These are phyloP conservation scores for Malaclemys terrapin DNA, from an alignment of 2,113 vertebrate genomes.

Conservation along the genomic window DNA sequence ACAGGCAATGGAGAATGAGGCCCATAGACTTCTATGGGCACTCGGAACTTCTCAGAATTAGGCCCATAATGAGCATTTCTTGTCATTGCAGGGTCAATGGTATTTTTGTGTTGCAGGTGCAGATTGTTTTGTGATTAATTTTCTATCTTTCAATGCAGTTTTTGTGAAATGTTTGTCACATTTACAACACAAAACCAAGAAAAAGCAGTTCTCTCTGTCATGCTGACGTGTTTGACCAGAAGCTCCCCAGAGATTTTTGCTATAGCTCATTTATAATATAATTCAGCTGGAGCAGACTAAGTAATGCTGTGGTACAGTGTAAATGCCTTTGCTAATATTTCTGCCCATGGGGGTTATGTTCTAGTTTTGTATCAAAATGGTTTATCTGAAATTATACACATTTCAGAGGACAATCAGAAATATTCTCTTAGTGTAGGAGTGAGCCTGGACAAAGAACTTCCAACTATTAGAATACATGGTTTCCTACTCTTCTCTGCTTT, in stretches of 20 bases:
- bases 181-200: not conserved
- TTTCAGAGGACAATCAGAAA: constrained; percentile 60
- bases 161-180: not conserved
- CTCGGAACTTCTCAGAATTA: not conserved
- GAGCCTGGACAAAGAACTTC: constrained; percentile 61
- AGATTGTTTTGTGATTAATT: not conserved
- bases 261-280: constrained; percentile 68
- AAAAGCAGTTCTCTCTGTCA: constrained; percentile 14
- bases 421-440: constrained; percentile 41
- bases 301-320: constrained; percentile 62
- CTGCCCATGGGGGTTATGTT: not conserved
- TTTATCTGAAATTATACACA: constrained; percentile 63
- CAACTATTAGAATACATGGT: not conserved
- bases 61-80: not conserved
- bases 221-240: constrained; percentile 47
- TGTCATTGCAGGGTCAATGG: not conserved
- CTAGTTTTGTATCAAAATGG: constrained; percentile 56
- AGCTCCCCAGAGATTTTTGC: constrained; percentile 55
- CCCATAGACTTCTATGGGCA: not conserved
- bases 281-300: constrained; percentile 65
- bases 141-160: not conserved
- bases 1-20: not conserved
- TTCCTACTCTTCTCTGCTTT: not conserved
- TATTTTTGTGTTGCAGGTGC: not conserved
- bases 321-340: constrained; percentile 65